A percentile compares a stretch with the other conserved stretches of the same genome.
Conservation (phyloP, 2,888 invertebrate species). For the Adelognathus sp. region DNA sequence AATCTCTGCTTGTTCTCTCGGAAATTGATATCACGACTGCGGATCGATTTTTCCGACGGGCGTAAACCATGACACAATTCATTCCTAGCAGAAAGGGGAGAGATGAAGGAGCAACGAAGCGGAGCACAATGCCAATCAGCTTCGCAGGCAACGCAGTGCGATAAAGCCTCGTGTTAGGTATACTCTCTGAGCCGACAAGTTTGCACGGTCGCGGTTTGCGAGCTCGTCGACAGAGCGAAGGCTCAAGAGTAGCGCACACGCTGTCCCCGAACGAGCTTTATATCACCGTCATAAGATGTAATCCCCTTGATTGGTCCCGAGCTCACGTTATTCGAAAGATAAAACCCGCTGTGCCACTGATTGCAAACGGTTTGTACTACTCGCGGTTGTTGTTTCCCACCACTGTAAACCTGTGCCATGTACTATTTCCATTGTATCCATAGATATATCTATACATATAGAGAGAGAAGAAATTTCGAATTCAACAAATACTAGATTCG, state of each 20-base stretch:
- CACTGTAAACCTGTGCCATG: background rate
- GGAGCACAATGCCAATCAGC: conserved; percentile 56
- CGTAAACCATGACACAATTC: conserved; percentile 13
- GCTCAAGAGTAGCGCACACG: background rate
- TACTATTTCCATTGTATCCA: background rate
- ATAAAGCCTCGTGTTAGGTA: conserved; percentile 48
- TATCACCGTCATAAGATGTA: conserved; percentile 36
- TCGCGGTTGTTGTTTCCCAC: background rate
- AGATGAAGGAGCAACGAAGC: conserved; percentile 31
- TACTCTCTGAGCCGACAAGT: conserved; percentile 5
- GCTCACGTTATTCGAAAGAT: conserved; percentile 29
- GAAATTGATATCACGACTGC: conserved; percentile 29
- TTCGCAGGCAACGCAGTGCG: conserved; percentile 49
- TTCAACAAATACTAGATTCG: background rate
- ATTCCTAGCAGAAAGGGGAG: background rate
- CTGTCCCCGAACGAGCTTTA: conserved; percentile 12
- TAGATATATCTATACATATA: background rate
- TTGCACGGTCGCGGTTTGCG: background rate
- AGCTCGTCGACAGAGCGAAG: background rate
- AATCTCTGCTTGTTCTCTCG: background rate
- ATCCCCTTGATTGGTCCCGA: conserved; percentile 49
- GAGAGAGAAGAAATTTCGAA: background rate
- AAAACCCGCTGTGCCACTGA: conserved; percentile 32
- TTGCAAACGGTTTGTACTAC: conserved; percentile 3
- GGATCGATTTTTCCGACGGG: background rate